phyloP scores from a whole-genome alignment of 2,113 vertebrate genomes.

The Lasiurus borealis region DNA sequence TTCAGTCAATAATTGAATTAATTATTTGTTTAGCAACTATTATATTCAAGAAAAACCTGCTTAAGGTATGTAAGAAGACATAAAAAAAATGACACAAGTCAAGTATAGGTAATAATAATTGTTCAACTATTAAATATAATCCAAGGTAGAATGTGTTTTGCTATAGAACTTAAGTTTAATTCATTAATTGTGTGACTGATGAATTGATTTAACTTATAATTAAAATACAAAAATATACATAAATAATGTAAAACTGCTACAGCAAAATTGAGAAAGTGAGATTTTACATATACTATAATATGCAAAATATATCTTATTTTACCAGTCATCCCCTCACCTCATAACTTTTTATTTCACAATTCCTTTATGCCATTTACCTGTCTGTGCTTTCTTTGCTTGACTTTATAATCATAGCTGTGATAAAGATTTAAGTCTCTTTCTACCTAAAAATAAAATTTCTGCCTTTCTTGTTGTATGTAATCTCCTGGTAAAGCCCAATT shows the following conservation, averaged over 20 bases:
- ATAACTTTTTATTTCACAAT: not conserved
- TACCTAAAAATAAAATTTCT: not conserved
- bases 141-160: not conserved
- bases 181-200: not conserved
- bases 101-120: not conserved
- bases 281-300: not conserved
- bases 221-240: not conserved
- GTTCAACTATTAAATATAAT: not conserved
- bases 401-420: not conserved
- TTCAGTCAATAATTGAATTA: not conserved
- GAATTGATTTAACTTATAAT: not conserved
- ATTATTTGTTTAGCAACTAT: not conserved
- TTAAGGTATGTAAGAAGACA: not conserved
- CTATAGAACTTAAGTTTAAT: not conserved
- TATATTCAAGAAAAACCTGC: not conserved
- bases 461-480: not conserved
- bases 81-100: not conserved
- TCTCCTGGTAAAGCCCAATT: not conserved
- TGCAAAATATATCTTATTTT: not conserved
- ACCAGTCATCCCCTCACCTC: not conserved
- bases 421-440: constrained; percentile 21
- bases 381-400: not conserved
- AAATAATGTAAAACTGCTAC: not conserved
- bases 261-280: not conserved
- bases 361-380: not conserved